Evolutionary conservation across 2,113 vertebrate genomes (phyloP).

Genomic region (Cheilinus undulatus): DNA sequence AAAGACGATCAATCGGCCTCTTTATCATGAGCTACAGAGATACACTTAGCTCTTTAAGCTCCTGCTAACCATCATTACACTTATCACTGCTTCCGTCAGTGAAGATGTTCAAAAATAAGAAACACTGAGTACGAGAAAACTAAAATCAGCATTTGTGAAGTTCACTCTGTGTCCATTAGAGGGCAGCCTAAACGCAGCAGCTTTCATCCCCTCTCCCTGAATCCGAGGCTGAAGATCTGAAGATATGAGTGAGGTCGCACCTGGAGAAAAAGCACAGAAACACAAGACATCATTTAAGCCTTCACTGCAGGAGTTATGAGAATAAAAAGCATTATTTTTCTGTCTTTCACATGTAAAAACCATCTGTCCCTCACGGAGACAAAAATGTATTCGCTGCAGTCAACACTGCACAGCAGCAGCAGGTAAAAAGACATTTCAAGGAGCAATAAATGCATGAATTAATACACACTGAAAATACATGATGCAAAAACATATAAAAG

Average conservation of each 20-base stretch:
- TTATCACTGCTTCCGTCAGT: not conserved
- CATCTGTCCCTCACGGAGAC: no score
- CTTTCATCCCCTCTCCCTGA: not conserved
- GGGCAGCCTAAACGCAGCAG: slow-evolving; percentile 20
- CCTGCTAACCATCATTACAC: not conserved
- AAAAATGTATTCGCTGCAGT: no score
- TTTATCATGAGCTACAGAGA: not conserved
- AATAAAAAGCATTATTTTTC: no score
- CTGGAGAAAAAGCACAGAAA: slow-evolving; percentile 32
- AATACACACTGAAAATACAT: no score
- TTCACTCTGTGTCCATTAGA: slow-evolving; percentile 25
- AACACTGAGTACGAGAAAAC: not conserved
- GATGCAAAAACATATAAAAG: no score
- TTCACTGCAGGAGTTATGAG: no score
- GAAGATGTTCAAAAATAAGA: not conserved
- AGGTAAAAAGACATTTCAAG: no score
- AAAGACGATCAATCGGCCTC: not conserved
- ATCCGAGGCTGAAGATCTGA: not conserved
- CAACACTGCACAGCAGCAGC: no score
- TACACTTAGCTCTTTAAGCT: slow-evolving; percentile 21
- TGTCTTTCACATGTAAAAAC: no score
- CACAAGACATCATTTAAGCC: no score
- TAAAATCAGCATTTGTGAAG: not conserved
- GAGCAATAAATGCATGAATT: no score
- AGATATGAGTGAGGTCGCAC: slow-evolving; percentile 1